phyloP scores from a whole-genome alignment of 2,888 invertebrate species.

The Polietes domitor region DNA sequence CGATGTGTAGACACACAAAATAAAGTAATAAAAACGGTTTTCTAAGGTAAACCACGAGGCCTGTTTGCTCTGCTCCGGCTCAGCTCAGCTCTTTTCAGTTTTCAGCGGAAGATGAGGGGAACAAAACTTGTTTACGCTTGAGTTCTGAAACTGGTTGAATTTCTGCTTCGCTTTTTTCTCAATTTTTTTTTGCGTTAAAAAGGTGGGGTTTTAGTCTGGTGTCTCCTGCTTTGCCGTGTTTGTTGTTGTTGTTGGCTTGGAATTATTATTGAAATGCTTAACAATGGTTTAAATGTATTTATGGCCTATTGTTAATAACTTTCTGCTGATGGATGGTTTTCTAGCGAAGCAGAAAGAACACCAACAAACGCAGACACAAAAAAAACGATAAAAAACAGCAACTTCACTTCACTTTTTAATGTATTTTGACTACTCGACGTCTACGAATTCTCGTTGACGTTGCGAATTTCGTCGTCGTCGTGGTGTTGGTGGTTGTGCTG shows the following conservation, averaged over 20 bases:
- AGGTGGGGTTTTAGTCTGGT: constrained; percentile 60
- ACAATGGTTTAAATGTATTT: constrained; percentile 29
- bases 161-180: constrained; percentile 44
- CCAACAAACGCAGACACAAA: too few species aligned
- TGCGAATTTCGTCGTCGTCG: constrained; percentile 13
- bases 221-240: constrained; percentile 38
- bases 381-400: neutral
- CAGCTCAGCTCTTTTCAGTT: neutral
- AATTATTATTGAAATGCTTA: constrained; percentile 29
- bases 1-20: neutral
- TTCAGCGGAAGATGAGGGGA: constrained; percentile 48
- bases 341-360: neutral
- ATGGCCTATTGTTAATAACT: constrained; percentile 39
- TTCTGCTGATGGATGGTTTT: neutral
- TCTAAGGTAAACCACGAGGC: constrained; percentile 62
- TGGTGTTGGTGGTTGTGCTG: neutral
- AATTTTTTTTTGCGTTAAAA: constrained; percentile 59
- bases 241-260: constrained; percentile 57
- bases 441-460: constrained; percentile 35
- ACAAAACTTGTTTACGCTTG: constrained; percentile 62
- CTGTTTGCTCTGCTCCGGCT: constrained; percentile 30
- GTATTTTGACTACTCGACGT: constrained; percentile 29
- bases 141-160: constrained; percentile 63
- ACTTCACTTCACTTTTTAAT: constrained; percentile 20
- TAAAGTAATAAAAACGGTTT: constrained; percentile 32